Base-by-base conservation (phyloP, 1,140 invertebrate genomes). In the Drosophila repletoides region DNA sequence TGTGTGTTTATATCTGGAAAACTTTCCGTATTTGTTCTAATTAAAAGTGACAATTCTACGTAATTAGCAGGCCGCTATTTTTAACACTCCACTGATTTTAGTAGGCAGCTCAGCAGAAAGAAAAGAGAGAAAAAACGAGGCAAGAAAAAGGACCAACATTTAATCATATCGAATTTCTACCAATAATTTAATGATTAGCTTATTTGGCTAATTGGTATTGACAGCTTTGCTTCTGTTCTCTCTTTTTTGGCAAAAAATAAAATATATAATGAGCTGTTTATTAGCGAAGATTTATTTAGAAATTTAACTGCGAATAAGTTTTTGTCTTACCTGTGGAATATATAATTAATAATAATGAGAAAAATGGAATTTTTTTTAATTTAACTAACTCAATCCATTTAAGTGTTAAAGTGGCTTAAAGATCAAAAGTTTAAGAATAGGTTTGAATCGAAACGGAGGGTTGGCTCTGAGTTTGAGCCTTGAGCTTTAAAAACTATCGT, bases 21-120 rank as follows among this genome's bases (percentile, higher is more conserved):
- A 53, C 31, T 60, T 64, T 34, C 38, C 64, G 51, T 58, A 75
- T 86, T 75, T 86, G 81, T 76, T 88, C 69, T 89, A 89, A 89
- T 88, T 88, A 80, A 72, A 72, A 71, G 56, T 74, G 87, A 88
- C 80, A 88, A 87, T 87, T 87, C 87, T 58, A 65, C 70, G 69
- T 89, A 88, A 88, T 89, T 79, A 88, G 69, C 61, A 56, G 74
- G 43, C 66, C 52, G 59, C 36, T 73, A 41, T 64, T 71, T 66
- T 69, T 80, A 76, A 76, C 77, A 59, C 74, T 67, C 49, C 34
- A 87, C 26, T 81, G 75, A 36, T 15, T 81, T 69, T 51, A 1
- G 6, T 17, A 28, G 26, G 41, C 24, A 40, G 65, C 65, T 33
- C 10, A 46, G 26, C 10, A 12, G 14, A 34, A 6, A 40, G n/a